Conservation (phyloP, 2,888 invertebrate species). For the Nyleta sp. region DNA sequence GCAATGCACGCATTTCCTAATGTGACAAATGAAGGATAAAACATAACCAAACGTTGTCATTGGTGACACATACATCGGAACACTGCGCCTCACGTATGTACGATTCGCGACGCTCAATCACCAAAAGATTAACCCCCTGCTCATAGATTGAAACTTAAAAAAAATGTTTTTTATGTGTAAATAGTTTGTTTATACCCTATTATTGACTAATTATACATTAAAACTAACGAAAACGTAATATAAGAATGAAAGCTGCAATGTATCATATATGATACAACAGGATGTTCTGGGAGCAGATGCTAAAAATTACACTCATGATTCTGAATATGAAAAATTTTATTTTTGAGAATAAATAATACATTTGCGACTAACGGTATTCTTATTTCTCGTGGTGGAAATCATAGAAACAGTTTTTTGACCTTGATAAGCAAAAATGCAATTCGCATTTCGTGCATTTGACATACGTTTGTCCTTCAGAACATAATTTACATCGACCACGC, state of each 20-base stretch:
- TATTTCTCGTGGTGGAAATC: neutral
- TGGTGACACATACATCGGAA: too few species aligned
- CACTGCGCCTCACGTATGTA: too few species aligned
- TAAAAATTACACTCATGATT: neutral
- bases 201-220: conserved; percentile 12
- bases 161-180: conserved; percentile 10
- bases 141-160: conserved; percentile 1
- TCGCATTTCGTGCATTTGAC: conserved; percentile 4
- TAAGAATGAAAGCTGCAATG: conserved; percentile 1
- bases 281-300: conserved; percentile 10
- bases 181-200: conserved; percentile 2
- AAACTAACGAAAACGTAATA: conserved; percentile 4
- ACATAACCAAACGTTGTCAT: too few species aligned
- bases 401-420: conserved; percentile 7
- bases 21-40: too few species aligned
- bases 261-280: conserved; percentile 29
- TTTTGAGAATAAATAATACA: neutral
- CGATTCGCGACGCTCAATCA: too few species aligned
- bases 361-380: neutral
- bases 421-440: conserved; percentile 5
- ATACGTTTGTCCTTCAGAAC: neutral
- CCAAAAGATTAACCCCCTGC: conserved; percentile 1
- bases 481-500: conserved; percentile 23
- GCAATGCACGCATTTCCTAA: too few species aligned
- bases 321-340: conserved; percentile 4